phyloP scores from a whole-genome alignment of 2,797 vertebrate genomes.

The Sphaeramia orbicularis region DNA sequence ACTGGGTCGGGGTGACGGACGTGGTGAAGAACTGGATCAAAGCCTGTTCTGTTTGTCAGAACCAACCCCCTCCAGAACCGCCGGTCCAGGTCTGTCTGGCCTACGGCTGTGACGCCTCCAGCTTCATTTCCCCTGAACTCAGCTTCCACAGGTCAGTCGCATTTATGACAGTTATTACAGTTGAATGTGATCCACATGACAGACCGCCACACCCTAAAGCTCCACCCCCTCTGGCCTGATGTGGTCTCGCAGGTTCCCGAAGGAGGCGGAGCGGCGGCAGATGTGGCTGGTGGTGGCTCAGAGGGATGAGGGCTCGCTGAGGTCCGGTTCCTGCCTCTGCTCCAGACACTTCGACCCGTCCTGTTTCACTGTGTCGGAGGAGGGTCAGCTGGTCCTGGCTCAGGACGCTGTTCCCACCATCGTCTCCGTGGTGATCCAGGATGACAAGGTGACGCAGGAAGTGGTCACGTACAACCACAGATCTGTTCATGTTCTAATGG shows the following conservation, averaged over 20 bases:
- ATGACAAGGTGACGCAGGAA: slow-evolving; percentile 44
- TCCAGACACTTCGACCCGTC: slow-evolving; percentile 67
- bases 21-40: slow-evolving; percentile 61
- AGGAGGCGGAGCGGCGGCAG: slow-evolving; percentile 28
- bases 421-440: not conserved
- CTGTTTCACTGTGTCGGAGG: slow-evolving; percentile 47
- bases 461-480: too few species aligned
- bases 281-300: slow-evolving; percentile 68
- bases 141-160: slow-evolving; percentile 63
- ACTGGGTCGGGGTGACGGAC: slow-evolving; percentile 67
- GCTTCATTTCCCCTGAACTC: slow-evolving; percentile 53
- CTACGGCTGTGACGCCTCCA: slow-evolving; percentile 69
- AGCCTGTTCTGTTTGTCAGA: slow-evolving; percentile 47
- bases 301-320: slow-evolving; percentile 70
- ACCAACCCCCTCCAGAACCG: not conserved
- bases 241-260: slow-evolving; percentile 60
- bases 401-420: slow-evolving; percentile 57
- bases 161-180: not conserved
- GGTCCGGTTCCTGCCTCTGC: slow-evolving; percentile 57
- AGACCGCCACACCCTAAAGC: too few species aligned
- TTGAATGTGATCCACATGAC: too few species aligned
- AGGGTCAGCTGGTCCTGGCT: slow-evolving; percentile 30
- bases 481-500: too few species aligned
- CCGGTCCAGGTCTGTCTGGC: slow-evolving; percentile 57
- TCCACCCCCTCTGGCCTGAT: too few species aligned